Evolutionary conservation across 1,140 invertebrate genomes (phyloP).

Genomic region (Atta cephalotes): DNA sequence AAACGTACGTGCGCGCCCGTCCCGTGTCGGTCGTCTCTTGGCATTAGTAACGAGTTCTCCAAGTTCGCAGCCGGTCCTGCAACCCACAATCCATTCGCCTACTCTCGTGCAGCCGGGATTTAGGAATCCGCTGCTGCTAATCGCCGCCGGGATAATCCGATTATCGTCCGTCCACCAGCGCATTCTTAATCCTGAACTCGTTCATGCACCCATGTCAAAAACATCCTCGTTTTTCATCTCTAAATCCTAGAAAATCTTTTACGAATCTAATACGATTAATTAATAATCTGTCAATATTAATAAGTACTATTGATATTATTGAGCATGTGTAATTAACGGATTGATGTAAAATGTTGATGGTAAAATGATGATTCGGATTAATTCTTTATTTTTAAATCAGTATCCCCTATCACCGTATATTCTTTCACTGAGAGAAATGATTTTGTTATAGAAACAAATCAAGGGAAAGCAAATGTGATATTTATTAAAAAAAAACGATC

Average conservation of each 20-base stretch:
- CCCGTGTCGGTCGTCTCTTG: slow-evolving; percentile 31
- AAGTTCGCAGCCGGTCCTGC: not conserved
- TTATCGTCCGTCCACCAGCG: slow-evolving; percentile 42
- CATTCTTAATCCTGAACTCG: slow-evolving; percentile 35
- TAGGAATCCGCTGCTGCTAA: slow-evolving; percentile 34
- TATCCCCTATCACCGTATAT: too few species aligned
- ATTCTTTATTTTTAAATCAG: too few species aligned
- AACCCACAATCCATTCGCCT: slow-evolving; percentile 32
- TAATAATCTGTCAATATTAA: too few species aligned
- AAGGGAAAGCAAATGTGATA: too few species aligned
- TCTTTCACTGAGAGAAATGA: too few species aligned
- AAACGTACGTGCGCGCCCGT: slow-evolving; percentile 55
- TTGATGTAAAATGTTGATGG: too few species aligned
- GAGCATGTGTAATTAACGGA: too few species aligned
- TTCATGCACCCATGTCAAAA: slow-evolving; percentile 4
- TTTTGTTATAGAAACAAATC: too few species aligned
- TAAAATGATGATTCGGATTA: too few species aligned
- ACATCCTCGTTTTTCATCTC: not conserved
- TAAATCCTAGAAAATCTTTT: not conserved
- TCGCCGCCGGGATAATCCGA: slow-evolving; percentile 54
- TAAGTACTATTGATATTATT: too few species aligned
- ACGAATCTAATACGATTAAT: not conserved
- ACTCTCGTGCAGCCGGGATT: slow-evolving; percentile 31
- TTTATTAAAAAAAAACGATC: too few species aligned
- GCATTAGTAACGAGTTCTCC: slow-evolving; percentile 42